Conservation (phyloP, 2,888 invertebrate species). For the Eutolmus rufibarbis region DNA sequence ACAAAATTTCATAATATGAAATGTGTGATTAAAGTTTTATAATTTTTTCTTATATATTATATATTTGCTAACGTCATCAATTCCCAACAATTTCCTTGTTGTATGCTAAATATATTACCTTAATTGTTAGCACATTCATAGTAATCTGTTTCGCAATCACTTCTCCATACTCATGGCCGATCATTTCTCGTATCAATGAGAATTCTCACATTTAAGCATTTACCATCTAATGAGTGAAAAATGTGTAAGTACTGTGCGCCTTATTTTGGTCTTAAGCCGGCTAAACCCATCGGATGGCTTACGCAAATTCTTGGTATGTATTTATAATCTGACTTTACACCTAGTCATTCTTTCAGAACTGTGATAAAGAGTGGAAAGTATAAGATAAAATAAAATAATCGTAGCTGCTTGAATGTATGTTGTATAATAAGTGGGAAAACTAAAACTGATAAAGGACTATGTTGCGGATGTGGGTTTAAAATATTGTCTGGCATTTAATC, state of each 20-base stretch:
- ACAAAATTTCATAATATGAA: background rate
- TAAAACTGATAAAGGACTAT: background rate
- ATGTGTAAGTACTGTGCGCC: background rate
- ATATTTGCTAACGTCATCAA: background rate
- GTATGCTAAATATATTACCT: background rate
- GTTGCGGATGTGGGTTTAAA: background rate
- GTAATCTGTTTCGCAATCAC: background rate
- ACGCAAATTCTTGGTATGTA: background rate
- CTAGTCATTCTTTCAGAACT: background rate
- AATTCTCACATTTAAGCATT: background rate
- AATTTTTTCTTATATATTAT: background rate
- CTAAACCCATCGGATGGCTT: background rate
- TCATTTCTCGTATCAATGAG: background rate
- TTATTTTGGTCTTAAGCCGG: background rate
- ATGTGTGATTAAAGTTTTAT: background rate
- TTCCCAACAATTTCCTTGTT: background rate
- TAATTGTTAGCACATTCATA: background rate
- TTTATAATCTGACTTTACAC: background rate
- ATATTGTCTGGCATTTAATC: background rate
- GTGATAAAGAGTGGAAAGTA: background rate
- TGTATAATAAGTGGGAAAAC: background rate
- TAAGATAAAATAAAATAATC: background rate
- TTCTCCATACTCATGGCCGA: background rate
- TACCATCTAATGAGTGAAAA: background rate
- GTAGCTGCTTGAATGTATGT: background rate